Percentiles rank a stretch among this genome's conserved stretches.
These are phyloP conservation scores for Macrotrachela quadricornifera DNA, from an alignment of 1,140 invertebrate species.

Conservation along the genomic window DNA sequence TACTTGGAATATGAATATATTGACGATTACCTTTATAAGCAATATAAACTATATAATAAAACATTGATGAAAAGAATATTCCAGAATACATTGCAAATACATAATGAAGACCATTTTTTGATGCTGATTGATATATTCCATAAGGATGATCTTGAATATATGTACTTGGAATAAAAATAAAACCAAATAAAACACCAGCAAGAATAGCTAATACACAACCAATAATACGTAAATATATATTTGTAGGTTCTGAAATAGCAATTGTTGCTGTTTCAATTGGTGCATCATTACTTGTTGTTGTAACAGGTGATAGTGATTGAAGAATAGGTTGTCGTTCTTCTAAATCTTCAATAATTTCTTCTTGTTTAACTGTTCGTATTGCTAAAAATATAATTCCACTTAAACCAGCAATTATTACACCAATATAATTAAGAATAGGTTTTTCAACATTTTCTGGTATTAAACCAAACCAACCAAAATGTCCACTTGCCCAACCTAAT, in stretches of 20 bases:
- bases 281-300: too few relatives aligned
- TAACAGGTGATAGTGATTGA: too few relatives aligned
- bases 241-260: too few relatives aligned
- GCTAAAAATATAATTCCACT: constrained; percentile 12
- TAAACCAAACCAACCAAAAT: neutral
- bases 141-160: constrained; percentile 24
- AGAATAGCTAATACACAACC: constrained; percentile 15
- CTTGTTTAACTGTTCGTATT: too few relatives aligned
- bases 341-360: too few relatives aligned
- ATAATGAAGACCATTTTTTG: constrained; percentile 27
- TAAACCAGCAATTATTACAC: constrained; percentile 20
- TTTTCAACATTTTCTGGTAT: neutral
- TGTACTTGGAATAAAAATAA: constrained; percentile 26
- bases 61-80: constrained; percentile 26
- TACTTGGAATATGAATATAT: constrained; percentile 23
- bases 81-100: constrained; percentile 32
- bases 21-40: constrained; percentile 23
- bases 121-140: constrained; percentile 2
- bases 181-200: constrained; percentile 28
- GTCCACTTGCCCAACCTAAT: too few relatives aligned
- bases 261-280: too few relatives aligned
- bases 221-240: neutral
- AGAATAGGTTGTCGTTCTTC: too few relatives aligned
- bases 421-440: constrained; percentile 21
- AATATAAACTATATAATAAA: constrained; percentile 28